Base-by-base conservation (phyloP, 2,797 vertebrate genomes). In the Varecia variegata region DNA sequence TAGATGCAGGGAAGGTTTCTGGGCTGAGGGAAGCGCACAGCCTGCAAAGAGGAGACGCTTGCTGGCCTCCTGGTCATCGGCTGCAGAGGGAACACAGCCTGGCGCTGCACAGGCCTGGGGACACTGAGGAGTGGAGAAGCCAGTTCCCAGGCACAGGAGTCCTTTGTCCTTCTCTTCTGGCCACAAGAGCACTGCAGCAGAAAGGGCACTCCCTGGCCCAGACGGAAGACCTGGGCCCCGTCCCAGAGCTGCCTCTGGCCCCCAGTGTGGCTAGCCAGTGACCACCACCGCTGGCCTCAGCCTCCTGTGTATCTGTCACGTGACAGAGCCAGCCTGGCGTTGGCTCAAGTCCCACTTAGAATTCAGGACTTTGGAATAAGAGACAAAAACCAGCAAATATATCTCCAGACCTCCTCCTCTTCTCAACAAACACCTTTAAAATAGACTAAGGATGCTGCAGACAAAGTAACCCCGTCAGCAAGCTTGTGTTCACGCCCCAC, bases 161-260 rank as follows among this genome's bases (percentile, higher is more conserved):
- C 93, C 94, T 23, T 74, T 67, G 35, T 40, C 60, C 43, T 68
- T 20, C 82, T 83, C 80, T 43, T 93, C 88, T 21, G 89, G 52
- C 76, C 81, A 47, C 91, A 65, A 60, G 52, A 56, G 32, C 12
- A 3, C 56, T 1, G 43, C 7, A 4, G 65, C 62, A 93, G 70
- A 92, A 86, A 95, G 60, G 83, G 74, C 47, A 18, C 3, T 82
- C 52, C 65, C 40, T 3, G 10, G 45, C 80, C 17, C 38, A 70
- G 35, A 62, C 0, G 0, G 40, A 35, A 81, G 83, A 32, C 52
- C 95, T 95, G 95, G 94, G 73, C 32, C 60, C 60, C 13, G 2
- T 76, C 85, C 92, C 88, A 45, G 74, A 81, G 43, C 81, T 97
- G 94, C 90, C 94, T 85, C 45, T 1, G 0, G 38, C 40, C 60